These are phyloP conservation scores for Napeogenes sylphis DNA, from an alignment of 2,888 invertebrate species.

Conservation along the genomic window DNA sequence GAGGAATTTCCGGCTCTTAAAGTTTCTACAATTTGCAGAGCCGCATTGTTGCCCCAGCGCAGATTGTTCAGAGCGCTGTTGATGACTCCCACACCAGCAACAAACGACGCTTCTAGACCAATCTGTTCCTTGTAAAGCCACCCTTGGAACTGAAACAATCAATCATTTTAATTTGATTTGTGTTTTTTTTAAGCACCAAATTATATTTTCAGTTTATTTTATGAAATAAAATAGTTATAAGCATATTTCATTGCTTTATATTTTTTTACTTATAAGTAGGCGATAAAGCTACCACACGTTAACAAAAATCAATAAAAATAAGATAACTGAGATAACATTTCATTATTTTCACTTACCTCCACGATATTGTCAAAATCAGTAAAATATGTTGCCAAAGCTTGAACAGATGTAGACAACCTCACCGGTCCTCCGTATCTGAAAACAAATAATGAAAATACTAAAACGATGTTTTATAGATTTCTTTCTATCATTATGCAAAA, in stretches of 20 bases:
- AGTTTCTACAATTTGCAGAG: conserved; percentile 42
- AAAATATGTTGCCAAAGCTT: conserved; percentile 45
- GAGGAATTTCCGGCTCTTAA: conserved; percentile 45
- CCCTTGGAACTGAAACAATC: conserved; percentile 53
- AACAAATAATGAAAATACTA: conserved; percentile 6
- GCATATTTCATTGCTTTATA: no score
- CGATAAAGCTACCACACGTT: not conserved
- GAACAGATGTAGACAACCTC: conserved; percentile 50
- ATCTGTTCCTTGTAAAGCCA: conserved; percentile 57
- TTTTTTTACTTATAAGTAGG: no score
- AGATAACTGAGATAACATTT: not conserved
- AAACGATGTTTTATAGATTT: no score
- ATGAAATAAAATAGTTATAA: not conserved
- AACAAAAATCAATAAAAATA: not conserved
- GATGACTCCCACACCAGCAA: conserved; percentile 42
- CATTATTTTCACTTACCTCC: conserved; percentile 38
- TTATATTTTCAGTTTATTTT: no score
- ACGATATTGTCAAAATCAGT: conserved; percentile 50
- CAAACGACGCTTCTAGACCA: conserved; percentile 45
- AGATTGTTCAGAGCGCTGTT: conserved; percentile 49
- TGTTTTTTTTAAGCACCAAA: not conserved
- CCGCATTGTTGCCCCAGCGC: conserved; percentile 54
- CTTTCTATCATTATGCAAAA: no score
- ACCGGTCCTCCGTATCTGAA: conserved; percentile 60
- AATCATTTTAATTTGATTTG: not conserved